Evolutionary conservation across 2,113 vertebrate species (phyloP).

Genomic region (Lagopus leucura): DNA sequence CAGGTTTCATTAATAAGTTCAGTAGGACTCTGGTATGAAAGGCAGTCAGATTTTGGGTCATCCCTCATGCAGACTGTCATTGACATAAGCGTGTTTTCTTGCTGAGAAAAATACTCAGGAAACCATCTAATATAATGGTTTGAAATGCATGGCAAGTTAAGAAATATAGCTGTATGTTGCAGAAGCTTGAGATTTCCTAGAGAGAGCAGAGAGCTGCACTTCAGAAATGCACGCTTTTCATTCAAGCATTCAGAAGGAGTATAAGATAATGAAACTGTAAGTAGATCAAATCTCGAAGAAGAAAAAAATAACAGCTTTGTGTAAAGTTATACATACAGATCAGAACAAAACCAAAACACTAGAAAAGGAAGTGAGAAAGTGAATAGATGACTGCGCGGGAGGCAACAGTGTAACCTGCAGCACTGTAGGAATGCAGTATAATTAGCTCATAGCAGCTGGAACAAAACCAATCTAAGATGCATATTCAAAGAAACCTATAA

Average conservation of each 20-base stretch:
- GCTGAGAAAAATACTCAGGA: conserved; percentile 12
- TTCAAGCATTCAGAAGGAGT: background rate
- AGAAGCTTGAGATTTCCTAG: conserved; percentile 18
- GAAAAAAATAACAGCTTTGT: background rate
- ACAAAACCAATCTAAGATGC: conserved; percentile 1
- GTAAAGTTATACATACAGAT: background rate
- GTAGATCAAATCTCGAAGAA: background rate
- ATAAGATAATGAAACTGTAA: background rate
- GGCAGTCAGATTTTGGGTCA: conserved; percentile 15
- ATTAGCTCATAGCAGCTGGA: background rate
- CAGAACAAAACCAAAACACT: conserved; percentile 27
- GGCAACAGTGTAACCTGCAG: background rate
- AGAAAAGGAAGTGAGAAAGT: conserved; percentile 14
- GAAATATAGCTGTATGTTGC: background rate
- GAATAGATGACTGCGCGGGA: background rate
- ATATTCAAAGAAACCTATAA: background rate
- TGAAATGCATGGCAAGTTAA: background rate
- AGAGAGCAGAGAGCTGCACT: background rate
- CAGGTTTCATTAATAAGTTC: conserved; percentile 29
- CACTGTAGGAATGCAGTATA: background rate
- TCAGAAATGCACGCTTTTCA: conserved; percentile 15
- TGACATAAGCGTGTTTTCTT: background rate
- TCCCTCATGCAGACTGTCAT: background rate
- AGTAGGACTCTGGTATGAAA: background rate
- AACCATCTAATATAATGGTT: background rate